Base-by-base conservation (phyloP, 30 jellyfish, hydroid and myxozoan species). In the Calvadosia cruxmelitensis region DNA sequence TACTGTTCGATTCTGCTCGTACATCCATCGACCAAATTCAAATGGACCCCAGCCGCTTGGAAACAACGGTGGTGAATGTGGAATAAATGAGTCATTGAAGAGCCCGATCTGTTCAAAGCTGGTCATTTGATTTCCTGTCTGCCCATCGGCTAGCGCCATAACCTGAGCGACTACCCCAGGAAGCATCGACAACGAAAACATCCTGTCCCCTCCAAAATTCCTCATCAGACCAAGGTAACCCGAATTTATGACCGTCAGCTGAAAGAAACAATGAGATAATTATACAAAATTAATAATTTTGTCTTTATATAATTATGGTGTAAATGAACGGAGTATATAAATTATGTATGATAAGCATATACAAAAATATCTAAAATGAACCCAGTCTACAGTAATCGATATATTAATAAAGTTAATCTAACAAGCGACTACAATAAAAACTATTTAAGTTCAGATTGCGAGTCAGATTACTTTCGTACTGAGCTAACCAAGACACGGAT, bases 11-110 rank as follows among this genome's bases (percentile, higher is more conserved):
- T 62, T 78, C 32, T 78, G 78, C 49, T 3, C 2, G 0, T 57
- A 34, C 16, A 70, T 30, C 92, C 92, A 78, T 12, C 72, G 72
- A 12, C 67, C 92, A 53, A 78, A 78, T 31, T 78, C 92, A 15
- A 69, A 68, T 0, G 78, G 78, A 12, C 5, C 42, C 92, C 92
- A 78, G 50, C 72, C 73, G 7, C 33, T 34, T 0, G 93, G 85
- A 26, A 69, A 62, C 15, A 33, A 34, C 10, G 82, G 65, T 34
- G 16, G 1, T 0, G 50, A 27, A 1, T 34, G 24, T 0, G 81
- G 76, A 26, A 72, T 34, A 23, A 68, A 28, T 3, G 36, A 2
- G 5, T 49, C 33, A 57, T 50, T 67, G 69, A 69, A 64, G 28
- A 26, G 66, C 20, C 93, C 93, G 16, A 80, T 68, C 3, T 36